Conservation (phyloP, 1,140 invertebrate genomes). For the Nymphalis io region DNA sequence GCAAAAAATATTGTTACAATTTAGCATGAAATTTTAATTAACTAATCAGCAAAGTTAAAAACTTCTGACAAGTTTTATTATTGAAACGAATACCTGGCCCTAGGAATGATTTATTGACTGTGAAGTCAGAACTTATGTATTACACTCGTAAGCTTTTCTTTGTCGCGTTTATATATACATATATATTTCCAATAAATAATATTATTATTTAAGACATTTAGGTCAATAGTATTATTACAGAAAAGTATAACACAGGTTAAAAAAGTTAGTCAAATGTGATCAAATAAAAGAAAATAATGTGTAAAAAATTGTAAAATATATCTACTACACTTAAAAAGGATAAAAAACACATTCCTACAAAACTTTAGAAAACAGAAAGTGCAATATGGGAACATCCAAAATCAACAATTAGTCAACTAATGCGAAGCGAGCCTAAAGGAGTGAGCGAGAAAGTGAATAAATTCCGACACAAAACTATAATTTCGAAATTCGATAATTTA, state of each 20-base stretch:
- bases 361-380: neutral
- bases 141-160: too few species aligned
- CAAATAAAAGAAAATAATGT: neutral
- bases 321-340: neutral
- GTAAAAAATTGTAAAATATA: neutral
- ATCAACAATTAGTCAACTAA: slow-evolving; percentile 14
- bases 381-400: slow-evolving; percentile 16
- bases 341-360: slow-evolving; percentile 5
- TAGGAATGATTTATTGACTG: too few species aligned
- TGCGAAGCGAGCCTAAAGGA: slow-evolving; percentile 33
- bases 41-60: too few species aligned
- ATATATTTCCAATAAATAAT: too few species aligned
- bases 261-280: slow-evolving; percentile 14
- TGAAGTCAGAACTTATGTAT: too few species aligned
- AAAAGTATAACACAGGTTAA: neutral
- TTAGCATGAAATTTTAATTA: too few species aligned
- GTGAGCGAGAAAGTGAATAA: slow-evolving; percentile 44
- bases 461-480: slow-evolving; percentile 47
- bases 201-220: neutral
- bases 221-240: neutral
- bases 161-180: too few species aligned
- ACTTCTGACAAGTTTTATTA: too few species aligned
- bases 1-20: too few species aligned
- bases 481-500: slow-evolving; percentile 39
- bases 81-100: too few species aligned